Base-by-base conservation (phyloP, 2,888 invertebrate species). In the Automeris io region DNA sequence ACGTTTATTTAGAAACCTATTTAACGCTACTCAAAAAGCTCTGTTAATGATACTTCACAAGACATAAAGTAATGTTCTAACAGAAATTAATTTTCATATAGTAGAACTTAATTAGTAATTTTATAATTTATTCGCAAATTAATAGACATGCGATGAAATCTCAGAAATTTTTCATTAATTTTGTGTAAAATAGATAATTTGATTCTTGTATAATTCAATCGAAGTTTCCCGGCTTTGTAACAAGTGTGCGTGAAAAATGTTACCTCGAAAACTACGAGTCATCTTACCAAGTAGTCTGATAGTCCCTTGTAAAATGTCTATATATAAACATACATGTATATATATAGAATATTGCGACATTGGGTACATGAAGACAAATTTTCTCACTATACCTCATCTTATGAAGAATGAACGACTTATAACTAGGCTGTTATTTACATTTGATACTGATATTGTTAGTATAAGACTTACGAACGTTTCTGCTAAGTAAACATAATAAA, bases 181-280 rank as follows among this genome's bases (percentile, higher is more conserved):
- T n/a, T n/a, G 24, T 37, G 9, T 18, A 7, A 18, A 24, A 19
- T 18, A 22, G 18, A 23, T 12, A 46, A 47, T 45, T 25, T 39
- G 49, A 46, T 48, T 41, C 34, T 18, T 26, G 46, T 35, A 58
- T 62, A 60, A 57, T 61, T 61, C 61, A 58, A 50, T 45, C 49
- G 40, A 42, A 43, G 42, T 42, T 46, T 45, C 40, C 36, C 21
- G 18, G 19, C 13, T 3, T 12, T 26, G 5, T 39, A 34, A 13
- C 31, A 24, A 19, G 29, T 18, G 8, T 32, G 11, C 33, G 36
- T 44, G 42, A 43, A 39, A 46, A 45, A 45, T 49, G 43, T 33
- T 34, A 34, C 16, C 31, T 24, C 26, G 32, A 49, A 49, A 49
- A 37, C 38, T 42, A 37, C 49, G 23, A 53, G 49, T 55, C 59